Conservation (phyloP, 1,140 invertebrate genomes). For the Cotesia typhae region DNA sequence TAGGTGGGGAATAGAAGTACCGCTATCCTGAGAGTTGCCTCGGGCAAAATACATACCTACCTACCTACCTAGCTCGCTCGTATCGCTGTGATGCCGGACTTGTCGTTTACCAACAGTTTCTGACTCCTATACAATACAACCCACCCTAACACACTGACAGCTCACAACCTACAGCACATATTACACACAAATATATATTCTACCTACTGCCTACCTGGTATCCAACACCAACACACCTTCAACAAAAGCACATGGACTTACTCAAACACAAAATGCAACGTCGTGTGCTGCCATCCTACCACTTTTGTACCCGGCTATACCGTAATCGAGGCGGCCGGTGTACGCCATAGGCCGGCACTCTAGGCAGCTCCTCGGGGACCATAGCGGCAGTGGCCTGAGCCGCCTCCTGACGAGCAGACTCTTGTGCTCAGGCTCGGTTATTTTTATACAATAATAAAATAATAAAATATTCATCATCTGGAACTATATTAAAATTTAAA, state of each 20-base stretch:
- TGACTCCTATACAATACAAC: conserved; percentile 17
- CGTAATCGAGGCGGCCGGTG: conserved; percentile 31
- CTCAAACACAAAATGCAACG: neutral
- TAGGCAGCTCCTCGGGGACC: conserved; percentile 16
- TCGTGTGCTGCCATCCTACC: conserved; percentile 15
- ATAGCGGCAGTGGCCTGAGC: conserved; percentile 31
- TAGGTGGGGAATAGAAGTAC: conserved; percentile 49
- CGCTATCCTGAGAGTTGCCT: conserved; percentile 56
- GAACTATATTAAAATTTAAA: neutral
- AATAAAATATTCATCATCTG: neutral
- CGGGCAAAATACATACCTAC: conserved; percentile 60
- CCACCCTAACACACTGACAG: neutral
- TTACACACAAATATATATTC: no score
- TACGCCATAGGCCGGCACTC: conserved; percentile 31
- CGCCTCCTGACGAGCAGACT: conserved; percentile 20
- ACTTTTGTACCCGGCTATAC: conserved; percentile 24
- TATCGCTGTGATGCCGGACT: conserved; percentile 38
- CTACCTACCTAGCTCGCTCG: conserved; percentile 53
- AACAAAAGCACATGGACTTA: neutral
- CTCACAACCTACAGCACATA: no score
- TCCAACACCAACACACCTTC: conserved; percentile 17
- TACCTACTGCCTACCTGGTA: no score
- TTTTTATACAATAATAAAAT: no score
- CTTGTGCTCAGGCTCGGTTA: conserved; percentile 3
- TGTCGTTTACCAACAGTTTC: conserved; percentile 31